Evolutionary conservation across 64 coral and sea anemone species (phyloP).

Genomic region (Montipora efflorescens): DNA sequence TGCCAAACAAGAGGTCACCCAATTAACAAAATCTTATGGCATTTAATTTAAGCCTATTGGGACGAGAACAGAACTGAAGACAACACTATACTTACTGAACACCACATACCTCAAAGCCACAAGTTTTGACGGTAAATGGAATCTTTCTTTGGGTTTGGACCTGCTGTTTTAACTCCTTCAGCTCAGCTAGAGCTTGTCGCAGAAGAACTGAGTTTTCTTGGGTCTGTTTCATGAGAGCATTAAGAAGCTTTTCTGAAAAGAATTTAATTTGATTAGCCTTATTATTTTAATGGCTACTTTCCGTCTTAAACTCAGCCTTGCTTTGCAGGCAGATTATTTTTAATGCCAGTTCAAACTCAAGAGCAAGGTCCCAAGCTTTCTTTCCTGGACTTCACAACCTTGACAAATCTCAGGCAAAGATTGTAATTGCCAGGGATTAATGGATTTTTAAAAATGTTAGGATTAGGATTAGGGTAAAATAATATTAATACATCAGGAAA

Average conservation of each 20-base stretch:
- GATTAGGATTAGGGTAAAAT: too few species aligned
- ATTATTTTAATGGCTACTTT: neutral
- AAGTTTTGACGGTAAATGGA: slow-evolving; percentile 90
- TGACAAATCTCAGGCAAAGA: too few species aligned
- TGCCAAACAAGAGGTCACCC: too few species aligned
- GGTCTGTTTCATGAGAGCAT: slow-evolving; percentile 68
- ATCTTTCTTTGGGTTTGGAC: slow-evolving; percentile 73
- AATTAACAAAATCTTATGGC: too few species aligned
- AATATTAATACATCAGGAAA: too few species aligned
- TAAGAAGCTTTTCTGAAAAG: slow-evolving; percentile 69
- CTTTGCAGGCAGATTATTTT: too few species aligned
- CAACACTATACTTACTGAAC: neutral
- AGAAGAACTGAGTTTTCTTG: slow-evolving; percentile 74
- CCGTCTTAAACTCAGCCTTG: too few species aligned
- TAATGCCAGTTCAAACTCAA: too few species aligned
- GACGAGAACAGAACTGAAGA: too few species aligned
- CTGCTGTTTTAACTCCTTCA: slow-evolving; percentile 68
- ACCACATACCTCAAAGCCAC: slow-evolving; percentile 76
- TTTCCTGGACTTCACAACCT: neutral
- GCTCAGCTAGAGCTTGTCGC: slow-evolving; percentile 70
- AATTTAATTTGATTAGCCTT: neutral
- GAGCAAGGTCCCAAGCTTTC: neutral
- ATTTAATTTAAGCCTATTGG: too few species aligned
- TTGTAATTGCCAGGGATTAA: too few species aligned
- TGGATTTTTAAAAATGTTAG: too few species aligned